Evolutionary conservation across 2,113 vertebrate genomes (phyloP).

Genomic region (Sialia sialis): DNA sequence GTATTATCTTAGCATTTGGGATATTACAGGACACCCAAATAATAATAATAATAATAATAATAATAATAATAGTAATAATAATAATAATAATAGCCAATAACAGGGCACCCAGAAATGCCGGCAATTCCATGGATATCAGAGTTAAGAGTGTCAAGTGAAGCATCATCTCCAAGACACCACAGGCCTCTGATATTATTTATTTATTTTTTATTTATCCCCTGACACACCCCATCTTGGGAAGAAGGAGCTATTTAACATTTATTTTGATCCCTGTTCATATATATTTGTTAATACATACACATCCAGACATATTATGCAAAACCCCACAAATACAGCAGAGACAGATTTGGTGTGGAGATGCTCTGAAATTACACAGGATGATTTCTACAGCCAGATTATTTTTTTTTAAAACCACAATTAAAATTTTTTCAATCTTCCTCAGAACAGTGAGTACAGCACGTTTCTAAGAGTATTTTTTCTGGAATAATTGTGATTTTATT

Average conservation of each 20-base stretch:
- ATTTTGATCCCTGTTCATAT: background rate
- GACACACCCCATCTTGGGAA: background rate
- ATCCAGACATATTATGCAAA: background rate
- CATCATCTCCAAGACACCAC: background rate
- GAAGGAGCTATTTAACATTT: background rate
- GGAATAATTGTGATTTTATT: background rate
- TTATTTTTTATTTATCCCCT: background rate
- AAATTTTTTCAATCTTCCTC: background rate
- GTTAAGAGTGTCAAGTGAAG: background rate
- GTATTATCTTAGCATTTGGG: background rate
- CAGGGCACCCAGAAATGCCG: background rate
- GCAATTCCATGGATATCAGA: fast-evolving
- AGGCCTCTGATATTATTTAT: background rate
- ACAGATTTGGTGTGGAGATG: background rate
- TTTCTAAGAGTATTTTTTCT: background rate
- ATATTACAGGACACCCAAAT: background rate
- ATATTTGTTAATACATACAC: background rate
- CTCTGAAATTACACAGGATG: background rate
- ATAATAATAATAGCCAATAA: no score
- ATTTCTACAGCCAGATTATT: background rate
- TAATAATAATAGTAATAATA: no score
- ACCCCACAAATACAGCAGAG: background rate
- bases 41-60: no score
- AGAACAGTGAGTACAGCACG: background rate
- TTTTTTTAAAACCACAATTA: background rate